Base-by-base conservation (phyloP, 2,888 invertebrate genomes). In the Perithous albicinctus region DNA sequence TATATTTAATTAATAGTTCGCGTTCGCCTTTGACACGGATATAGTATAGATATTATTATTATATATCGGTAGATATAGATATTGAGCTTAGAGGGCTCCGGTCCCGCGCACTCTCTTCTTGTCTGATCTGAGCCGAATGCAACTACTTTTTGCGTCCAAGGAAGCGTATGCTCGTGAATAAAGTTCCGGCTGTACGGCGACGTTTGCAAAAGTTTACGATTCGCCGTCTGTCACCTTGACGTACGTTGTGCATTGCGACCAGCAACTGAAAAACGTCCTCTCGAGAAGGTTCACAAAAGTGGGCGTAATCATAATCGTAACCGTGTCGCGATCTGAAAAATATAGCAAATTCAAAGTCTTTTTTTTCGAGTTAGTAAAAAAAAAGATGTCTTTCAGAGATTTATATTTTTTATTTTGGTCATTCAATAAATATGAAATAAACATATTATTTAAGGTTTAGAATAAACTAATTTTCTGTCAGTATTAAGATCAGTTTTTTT, bases 201-300 rank as follows among this genome's bases (percentile, higher is more conserved):
- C 95, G 93, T 89, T 95, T 95, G 91, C 95, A 95, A 90, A 95
- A 95, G 86, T 94, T 94, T 23, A 95, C 94, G n/a, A 94, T 93
- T 63, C 92, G 91, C 8, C 92, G 92, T 69, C 90, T 89, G 88
- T 94, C 94, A 1, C 95, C 95, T 82, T 94, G 94, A 32, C 94
- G 94, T 74, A 95, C 94, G 85, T 95, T 95, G 88, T 95, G 95
- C 5, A 95, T 91, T 51, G 95, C 95, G 10, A 95, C 93, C 78
- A 95, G 87, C 2, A 95, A 91, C 85, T 94, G 94, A 87, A 94
- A 94, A 48, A 95, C 94, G 88, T 95, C 95, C 86, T 95, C 94
- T 86, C 94, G 94, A 77, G 94, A 94, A n/a, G 95, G 95, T 73
- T 94, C 94, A 87, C 95, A 95, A 84, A 95, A 92, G 85, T 95